Conservation (phyloP, 2,113 vertebrate genomes). For the Ctenomys sociabilis region DNA sequence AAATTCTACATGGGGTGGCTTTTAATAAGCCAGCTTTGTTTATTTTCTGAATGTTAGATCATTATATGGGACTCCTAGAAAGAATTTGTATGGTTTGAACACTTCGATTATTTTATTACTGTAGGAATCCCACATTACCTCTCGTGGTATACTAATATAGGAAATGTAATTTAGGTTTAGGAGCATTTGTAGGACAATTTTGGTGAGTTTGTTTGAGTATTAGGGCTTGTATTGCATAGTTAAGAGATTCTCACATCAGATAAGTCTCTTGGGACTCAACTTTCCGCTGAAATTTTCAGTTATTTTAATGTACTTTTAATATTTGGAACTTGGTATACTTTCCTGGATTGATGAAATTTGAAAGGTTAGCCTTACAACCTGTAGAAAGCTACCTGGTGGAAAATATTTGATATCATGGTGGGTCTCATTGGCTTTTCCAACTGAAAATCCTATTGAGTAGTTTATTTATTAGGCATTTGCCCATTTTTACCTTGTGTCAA, state of each 20-base stretch:
- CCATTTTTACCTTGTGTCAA: not conserved
- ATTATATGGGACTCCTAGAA: slow-evolving; percentile 12
- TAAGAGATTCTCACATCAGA: slow-evolving; percentile 24
- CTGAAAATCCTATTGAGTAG: not conserved
- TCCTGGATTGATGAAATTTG: slow-evolving; percentile 40
- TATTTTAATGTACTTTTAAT: not conserved
- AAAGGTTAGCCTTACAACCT: slow-evolving; percentile 42
- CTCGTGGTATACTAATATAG: not conserved
- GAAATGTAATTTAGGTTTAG: slow-evolving; percentile 27
- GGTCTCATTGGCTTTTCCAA: not conserved
- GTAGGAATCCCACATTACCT: not conserved
- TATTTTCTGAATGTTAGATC: slow-evolving; percentile 44
- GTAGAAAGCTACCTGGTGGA: not conserved
- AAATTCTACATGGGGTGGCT: slow-evolving; percentile 28
- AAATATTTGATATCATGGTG: slow-evolving; percentile 23
- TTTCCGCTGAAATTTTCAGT: not conserved
- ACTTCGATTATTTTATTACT: not conserved
- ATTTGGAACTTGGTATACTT: slow-evolving; percentile 42
- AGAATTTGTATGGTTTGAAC: not conserved
- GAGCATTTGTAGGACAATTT: slow-evolving; percentile 28
- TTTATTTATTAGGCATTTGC: slow-evolving; percentile 5
- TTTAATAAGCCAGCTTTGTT: slow-evolving; percentile 56
- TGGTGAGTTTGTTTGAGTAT: not conserved
- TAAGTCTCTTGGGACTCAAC: slow-evolving; percentile 35
- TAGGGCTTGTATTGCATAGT: slow-evolving; percentile 3